Evolutionary conservation across 1,140 invertebrate genomes (phyloP).

Genomic region (Euwallacea similis): DNA sequence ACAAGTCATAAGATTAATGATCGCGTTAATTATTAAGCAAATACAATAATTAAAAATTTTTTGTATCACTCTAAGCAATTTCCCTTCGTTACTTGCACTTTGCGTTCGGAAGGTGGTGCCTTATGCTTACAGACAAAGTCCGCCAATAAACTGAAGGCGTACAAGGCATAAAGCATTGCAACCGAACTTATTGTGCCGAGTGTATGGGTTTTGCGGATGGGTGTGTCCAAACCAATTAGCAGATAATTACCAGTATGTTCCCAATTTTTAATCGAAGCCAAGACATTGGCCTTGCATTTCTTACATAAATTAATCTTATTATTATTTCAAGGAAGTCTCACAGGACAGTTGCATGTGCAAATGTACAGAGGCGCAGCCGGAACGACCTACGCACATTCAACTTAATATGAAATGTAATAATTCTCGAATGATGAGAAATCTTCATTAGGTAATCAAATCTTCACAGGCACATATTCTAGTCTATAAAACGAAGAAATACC

Average conservation of each 20-base stretch:
- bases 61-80: not conserved
- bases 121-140: no score
- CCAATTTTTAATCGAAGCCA: constrained; percentile 15
- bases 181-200: not conserved
- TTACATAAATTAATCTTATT: constrained; percentile 16
- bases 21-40: constrained; percentile 6
- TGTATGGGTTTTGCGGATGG: constrained; percentile 3
- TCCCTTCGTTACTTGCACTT: constrained; percentile 14
- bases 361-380: no score
- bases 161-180: not conserved
- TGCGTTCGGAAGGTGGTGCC: constrained; percentile 1
- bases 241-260: constrained; percentile 13
- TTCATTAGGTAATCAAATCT: no score
- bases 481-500: constrained; percentile 6
- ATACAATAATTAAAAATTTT: constrained; percentile 6
- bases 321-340: constrained; percentile 10
- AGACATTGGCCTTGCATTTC: constrained; percentile 24
- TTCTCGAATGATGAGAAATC: no score
- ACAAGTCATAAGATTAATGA: constrained; percentile 2
- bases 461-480: not conserved
- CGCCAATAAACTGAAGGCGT: no score
- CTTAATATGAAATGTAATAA: no score
- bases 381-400: no score
- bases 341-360: no score
- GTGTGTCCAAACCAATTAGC: constrained; percentile 16